Evolutionary conservation across 2,113 vertebrate species (phyloP).

Genomic region (Platycercus adscitus): DNA sequence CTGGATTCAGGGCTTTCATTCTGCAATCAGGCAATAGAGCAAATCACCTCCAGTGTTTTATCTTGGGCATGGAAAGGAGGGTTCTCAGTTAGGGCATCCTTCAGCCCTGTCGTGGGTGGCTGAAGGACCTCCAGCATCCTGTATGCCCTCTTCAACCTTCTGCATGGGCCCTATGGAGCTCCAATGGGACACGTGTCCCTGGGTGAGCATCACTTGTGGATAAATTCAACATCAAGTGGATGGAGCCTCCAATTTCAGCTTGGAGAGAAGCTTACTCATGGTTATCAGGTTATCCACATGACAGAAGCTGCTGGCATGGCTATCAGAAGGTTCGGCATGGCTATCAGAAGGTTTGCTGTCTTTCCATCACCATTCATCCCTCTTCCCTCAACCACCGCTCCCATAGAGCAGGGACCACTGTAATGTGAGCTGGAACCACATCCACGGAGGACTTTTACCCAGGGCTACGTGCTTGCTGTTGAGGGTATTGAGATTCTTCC

Average conservation of each 20-base stretch:
- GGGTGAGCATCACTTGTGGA: fast-evolving
- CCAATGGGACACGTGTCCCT: fast-evolving
- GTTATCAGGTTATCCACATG: background rate
- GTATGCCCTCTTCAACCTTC: fast-evolving
- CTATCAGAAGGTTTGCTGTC: background rate
- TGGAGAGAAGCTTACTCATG: background rate
- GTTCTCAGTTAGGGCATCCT: background rate
- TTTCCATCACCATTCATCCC: background rate
- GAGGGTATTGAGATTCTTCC: background rate
- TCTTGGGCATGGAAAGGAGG: fast-evolving
- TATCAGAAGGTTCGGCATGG: no score
- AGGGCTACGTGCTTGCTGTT: background rate
- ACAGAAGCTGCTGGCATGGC: background rate
- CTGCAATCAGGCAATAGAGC: background rate
- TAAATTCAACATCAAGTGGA: no score
- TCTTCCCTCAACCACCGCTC: fast-evolving
- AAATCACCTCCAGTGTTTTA: background rate
- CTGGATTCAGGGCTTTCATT: fast-evolving
- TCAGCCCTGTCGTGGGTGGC: background rate
- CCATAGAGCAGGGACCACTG: background rate
- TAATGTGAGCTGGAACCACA: background rate
- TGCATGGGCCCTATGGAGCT: fast-evolving
- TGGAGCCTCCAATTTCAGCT: background rate
- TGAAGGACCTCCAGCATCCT: background rate
- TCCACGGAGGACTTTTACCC: background rate